Evolutionary conservation across 2,888 invertebrate genomes (phyloP), one percentile per base, ranked within the genome.

Genomic region (Kryphioiulus occultus): DNA sequence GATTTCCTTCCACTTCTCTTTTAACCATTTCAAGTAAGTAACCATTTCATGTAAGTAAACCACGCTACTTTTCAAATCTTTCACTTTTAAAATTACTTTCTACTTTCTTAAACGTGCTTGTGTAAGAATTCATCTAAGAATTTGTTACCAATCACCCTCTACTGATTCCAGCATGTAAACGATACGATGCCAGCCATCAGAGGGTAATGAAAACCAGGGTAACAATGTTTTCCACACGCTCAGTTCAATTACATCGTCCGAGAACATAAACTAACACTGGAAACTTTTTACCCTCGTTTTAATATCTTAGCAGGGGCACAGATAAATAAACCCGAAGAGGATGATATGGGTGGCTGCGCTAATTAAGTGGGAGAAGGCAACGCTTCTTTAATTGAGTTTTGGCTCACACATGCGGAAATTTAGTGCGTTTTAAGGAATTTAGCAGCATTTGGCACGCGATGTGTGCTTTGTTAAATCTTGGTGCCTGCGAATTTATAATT

Each of bases 381-480:
- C 78, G 26, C 30, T 26, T 26, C 78, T 78, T 78, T 78, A 78
- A 78, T 78, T 78, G 78, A 15, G 78, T 78, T 78, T 78, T 30
- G 78, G 78, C 78, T 78, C 78, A 78, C 78, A 30, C 26, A 78
- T 30, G 78, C 78, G 78, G 9, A 78, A 78, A 78, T 78, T 78
- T 78, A 78, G 78, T 78, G 78, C 30, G 15, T 78, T 78, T 78
- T 78, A 26, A 78, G 78, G 78, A 78, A 78, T 78, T 78, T 78
- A 22, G 26, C 1, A 78, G 30, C 78, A 78, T 78, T 78, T 30
- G 78, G 30, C 78, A 78, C 78, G 9, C 78, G 30, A 26, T 78
- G 78, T 78, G 78, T 78, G 78, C 78, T 30, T 78, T 78, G 78
- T 78, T 78, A 78, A 78, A 78, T 78, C 78, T 78, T 78, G 10